A percentile compares a stretch with the other conserved stretches of the same genome.
Conservation (phyloP, 2,797 vertebrate species). For the Natrix natrix region DNA sequence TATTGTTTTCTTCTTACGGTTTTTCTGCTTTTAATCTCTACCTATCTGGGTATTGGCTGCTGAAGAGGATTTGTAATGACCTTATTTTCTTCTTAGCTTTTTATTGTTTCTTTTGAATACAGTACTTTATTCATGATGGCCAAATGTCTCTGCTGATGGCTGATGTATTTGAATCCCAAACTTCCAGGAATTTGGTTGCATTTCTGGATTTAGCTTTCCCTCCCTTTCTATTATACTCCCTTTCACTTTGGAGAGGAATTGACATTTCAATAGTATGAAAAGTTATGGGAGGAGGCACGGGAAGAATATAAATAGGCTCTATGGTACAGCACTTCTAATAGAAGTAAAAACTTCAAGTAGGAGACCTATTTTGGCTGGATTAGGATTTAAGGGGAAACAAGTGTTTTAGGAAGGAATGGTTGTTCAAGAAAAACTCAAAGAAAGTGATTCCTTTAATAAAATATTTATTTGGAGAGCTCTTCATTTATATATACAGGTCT, state of each 20-base stretch:
- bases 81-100: neutral
- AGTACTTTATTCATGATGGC: neutral
- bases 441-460: neutral
- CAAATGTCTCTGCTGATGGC: neutral
- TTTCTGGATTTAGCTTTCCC: neutral
- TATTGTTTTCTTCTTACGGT: neutral
- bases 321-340: neutral
- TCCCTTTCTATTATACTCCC: neutral
- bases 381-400: neutral
- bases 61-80: neutral
- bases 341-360: neutral
- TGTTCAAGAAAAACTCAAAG: neutral
- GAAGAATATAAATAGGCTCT: neutral
- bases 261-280: neutral
- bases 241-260: neutral
- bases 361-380: neutral
- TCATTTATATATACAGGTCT: neutral
- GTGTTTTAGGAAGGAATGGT: neutral
- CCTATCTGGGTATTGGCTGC: neutral
- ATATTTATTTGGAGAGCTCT: neutral
- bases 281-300: neutral
- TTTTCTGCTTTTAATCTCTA: neutral
- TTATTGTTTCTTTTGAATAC: neutral
- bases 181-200: neutral
- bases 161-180: neutral